Base-by-base conservation (phyloP, 2,113 vertebrate species). In the Psittacula cyanocephala region DNA sequence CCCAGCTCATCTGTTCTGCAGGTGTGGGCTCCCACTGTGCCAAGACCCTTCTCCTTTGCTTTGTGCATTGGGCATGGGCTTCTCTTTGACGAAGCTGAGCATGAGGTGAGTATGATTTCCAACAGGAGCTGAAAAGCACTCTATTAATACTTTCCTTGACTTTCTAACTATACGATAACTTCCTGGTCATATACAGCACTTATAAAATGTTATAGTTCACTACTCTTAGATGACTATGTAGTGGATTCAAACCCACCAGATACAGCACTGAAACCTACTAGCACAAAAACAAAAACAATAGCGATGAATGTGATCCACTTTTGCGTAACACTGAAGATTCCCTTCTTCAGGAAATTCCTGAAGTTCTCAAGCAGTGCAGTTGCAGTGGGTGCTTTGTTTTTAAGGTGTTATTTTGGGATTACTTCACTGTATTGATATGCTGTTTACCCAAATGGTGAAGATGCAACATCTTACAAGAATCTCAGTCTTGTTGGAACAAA, bases 371-470 rank as follows among this genome's bases (percentile, higher is more conserved):
- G 55, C 63, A 68, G 13, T 67, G 74, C 18, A 92, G 78, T 94
- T 81, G 64, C 84, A 52, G 77, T 70, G 55, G 69, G 85, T 75
- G 59, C 80, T 93, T 97, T 91, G 57, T 89, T 91, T 92, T 84
- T 70, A 79, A 94, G 86, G 74, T 91, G 78, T 76, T 81, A 80
- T 82, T 96, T 89, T 52, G 63, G 31, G 72, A 95, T 94, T 93
- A 96, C 67, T 82, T 97, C 82, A 93, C 64, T 92, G 75, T 87
- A 88, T 39, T 41, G 75, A 94, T 65, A 91, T 80, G 84, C 31
- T 96, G 60, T 94, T 96, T 96, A 93, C 43, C 86, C 60, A 95
- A 83, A 62, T 19, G 35, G 28, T 81, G 76, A 92, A 60, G 65
- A 96, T 81, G 86, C 31, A 47, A 29, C 28, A 60, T 70, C 86